These are phyloP conservation scores for Megalops cyprinoides DNA, from an alignment of 2,797 vertebrate species.

Conservation along the genomic window DNA sequence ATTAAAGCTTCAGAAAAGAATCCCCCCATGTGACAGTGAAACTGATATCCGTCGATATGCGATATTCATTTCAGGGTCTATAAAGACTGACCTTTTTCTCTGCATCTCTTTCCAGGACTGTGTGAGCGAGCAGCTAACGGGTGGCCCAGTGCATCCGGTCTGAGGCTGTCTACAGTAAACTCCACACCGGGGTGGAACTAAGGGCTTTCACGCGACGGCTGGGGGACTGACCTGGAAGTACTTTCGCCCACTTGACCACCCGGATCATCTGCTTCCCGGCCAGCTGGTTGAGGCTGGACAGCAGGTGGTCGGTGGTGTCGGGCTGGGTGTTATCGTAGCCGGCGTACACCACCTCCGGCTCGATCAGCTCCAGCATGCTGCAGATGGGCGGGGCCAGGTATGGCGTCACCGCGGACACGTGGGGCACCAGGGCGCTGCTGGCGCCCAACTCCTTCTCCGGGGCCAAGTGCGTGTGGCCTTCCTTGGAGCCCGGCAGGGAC, in stretches of 20 bases:
- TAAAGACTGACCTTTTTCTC: background rate
- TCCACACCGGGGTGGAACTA: no score
- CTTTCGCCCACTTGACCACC: constrained; percentile 99
- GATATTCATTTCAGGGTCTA: background rate
- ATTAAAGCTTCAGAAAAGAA: background rate
- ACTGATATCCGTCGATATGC: constrained; percentile 3
- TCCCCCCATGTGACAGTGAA: background rate
- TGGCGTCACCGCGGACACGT: constrained; percentile 79
- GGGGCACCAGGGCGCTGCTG: constrained; percentile 84
- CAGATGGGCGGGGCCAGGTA: constrained; percentile 84
- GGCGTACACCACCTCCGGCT: constrained; percentile 91
- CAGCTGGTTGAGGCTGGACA: constrained; percentile 94
- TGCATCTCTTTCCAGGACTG: background rate
- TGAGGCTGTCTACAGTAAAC: background rate
- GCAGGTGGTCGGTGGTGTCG: constrained; percentile 91
- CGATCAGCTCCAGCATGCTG: constrained; percentile 91
- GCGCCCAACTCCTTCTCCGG: constrained; percentile 81
- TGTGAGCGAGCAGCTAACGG: background rate
- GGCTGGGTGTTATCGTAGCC: constrained; percentile 90
- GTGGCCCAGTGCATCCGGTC: background rate
- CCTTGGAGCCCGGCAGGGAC: constrained; percentile 81
- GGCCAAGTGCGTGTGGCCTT: constrained; percentile 81
- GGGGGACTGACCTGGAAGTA: constrained; percentile 91
- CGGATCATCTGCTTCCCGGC: constrained; percentile 98
- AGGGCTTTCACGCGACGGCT: no score